phyloP scores from a whole-genome alignment of 2,113 vertebrate species.

The Gorsachius goisagi region DNA sequence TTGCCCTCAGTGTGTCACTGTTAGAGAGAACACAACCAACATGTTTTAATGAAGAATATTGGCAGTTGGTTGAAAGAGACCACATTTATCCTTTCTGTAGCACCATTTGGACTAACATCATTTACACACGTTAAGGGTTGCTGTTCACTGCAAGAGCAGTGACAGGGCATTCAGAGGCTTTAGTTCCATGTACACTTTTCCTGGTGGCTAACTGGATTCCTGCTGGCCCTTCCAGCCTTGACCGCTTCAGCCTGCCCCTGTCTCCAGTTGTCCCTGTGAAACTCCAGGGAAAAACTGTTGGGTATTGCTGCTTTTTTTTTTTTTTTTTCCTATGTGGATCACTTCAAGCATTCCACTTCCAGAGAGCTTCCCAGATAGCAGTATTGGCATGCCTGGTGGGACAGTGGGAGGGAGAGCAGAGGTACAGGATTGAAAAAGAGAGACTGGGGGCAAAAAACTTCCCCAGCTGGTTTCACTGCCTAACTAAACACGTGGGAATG shows the following conservation, averaged over 20 bases:
- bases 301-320: neutral
- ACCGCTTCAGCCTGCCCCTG: neutral
- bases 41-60: neutral
- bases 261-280: neutral
- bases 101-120: neutral
- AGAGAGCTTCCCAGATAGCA: neutral
- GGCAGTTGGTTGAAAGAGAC: neutral
- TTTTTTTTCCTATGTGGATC: neutral
- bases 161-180: neutral
- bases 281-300: neutral
- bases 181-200: neutral
- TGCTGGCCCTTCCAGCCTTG: neutral
- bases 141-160: neutral
- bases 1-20: neutral
- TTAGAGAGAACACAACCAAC: neutral
- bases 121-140: neutral
- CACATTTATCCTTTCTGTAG: neutral
- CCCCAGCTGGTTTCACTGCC: neutral
- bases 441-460: neutral
- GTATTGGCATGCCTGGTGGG: neutral
- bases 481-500: neutral
- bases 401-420: neutral
- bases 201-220: neutral
- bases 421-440: neutral
- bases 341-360: neutral